Evolutionary conservation across 2,888 invertebrate genomes (phyloP).

Genomic region (Agriopis aurantiaria): DNA sequence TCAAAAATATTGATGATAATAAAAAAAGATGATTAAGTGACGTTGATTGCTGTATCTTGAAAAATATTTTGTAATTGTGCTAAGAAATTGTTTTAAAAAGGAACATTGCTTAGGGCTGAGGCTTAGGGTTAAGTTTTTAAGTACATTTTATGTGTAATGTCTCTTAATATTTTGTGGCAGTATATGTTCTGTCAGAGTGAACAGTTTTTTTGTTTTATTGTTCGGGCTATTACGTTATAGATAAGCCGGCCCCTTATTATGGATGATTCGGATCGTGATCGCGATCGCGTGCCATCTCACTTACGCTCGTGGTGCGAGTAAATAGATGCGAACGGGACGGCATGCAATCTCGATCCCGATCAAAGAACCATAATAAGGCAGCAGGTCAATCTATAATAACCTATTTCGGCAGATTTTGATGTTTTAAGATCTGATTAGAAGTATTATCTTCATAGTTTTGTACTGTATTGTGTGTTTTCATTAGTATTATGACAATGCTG

Average conservation of each 20-base stretch:
- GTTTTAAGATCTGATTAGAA: background rate
- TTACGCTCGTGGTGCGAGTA: no score
- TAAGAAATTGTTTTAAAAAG: conserved; percentile 2
- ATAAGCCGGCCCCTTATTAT: no score
- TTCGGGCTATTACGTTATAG: no score
- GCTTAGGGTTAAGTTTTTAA: conserved; percentile 27
- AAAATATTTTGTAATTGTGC: background rate
- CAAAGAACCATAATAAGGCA: no score
- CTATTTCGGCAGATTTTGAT: background rate
- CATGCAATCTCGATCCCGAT: no score
- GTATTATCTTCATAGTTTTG: background rate
- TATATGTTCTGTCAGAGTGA: background rate
- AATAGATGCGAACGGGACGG: no score
- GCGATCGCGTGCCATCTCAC: no score
- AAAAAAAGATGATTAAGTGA: background rate
- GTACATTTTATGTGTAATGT: background rate
- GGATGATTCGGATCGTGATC: no score
- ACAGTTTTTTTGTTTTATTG: no score
- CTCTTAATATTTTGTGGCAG: background rate
- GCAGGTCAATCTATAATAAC: no score
- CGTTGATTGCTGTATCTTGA: background rate
- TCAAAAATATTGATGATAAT: no score
- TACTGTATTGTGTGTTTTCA: background rate
- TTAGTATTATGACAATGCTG: background rate
- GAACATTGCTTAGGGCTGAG: conserved; percentile 32